These are phyloP conservation scores for Piaya cayana DNA, from an alignment of 2,113 vertebrate species.

Conservation along the genomic window DNA sequence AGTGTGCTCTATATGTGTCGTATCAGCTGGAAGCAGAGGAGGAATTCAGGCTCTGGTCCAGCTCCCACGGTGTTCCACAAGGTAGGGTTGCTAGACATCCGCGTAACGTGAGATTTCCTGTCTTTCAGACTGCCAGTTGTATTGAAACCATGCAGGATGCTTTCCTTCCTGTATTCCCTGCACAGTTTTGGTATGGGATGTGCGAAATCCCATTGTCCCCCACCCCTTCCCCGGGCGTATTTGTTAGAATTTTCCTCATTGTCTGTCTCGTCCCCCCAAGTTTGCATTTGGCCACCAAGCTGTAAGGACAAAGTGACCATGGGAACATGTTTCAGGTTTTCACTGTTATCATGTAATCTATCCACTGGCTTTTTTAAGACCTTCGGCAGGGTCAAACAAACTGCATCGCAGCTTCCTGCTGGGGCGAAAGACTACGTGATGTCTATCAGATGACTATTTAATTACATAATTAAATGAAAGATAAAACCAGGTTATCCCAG, in stretches of 20 bases:
- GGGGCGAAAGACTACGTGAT: not conserved
- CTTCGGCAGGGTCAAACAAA: not conserved
- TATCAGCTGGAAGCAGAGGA: not conserved
- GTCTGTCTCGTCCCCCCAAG: rapidly evolving
- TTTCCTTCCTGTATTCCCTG: not conserved
- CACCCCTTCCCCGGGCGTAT: rapidly evolving
- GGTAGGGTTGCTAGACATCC: not conserved
- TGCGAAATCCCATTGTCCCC: not conserved
- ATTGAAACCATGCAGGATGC: not conserved
- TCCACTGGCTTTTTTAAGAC: not conserved
- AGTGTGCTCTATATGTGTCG: not conserved
- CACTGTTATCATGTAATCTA: not conserved
- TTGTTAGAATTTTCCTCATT: not conserved
- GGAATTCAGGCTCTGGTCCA: not conserved
- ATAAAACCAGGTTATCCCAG: not conserved
- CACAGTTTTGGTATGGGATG: rapidly evolving
- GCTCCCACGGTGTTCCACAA: not conserved
- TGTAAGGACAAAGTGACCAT: not conserved
- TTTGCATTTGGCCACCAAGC: not conserved
- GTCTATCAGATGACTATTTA: not conserved
- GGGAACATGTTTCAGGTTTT: not conserved
- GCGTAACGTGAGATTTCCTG: conserved; percentile 9
- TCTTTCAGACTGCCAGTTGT: not conserved
- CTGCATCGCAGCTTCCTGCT: not conserved
- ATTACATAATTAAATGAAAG: not conserved